Evolutionary conservation across 2,888 invertebrate species (phyloP).

Genomic region (Lasioglossum morio): DNA sequence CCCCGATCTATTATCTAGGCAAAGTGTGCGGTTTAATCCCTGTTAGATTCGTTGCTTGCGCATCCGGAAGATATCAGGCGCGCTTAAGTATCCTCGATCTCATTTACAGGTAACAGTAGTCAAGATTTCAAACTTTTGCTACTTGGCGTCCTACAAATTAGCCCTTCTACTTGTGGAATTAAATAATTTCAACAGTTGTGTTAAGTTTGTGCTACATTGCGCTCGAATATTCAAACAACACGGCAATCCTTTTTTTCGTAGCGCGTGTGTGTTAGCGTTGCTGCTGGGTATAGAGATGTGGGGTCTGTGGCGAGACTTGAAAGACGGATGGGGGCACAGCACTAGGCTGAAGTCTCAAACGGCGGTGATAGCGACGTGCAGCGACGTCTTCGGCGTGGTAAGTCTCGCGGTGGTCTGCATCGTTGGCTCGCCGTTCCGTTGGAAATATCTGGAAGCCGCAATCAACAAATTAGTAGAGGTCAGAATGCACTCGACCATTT

Average conservation of each 20-base stretch:
- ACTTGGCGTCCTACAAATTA: too few species aligned
- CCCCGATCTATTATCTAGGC: constrained; percentile 80
- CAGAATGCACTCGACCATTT: background rate
- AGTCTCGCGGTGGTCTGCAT: constrained; percentile 86
- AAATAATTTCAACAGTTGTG: too few species aligned
- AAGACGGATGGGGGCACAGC: constrained; percentile 86
- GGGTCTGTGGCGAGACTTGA: constrained; percentile 86
- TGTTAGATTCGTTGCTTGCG: constrained; percentile 72
- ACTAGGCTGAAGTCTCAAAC: constrained; percentile 86
- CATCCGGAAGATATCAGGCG: constrained; percentile 73
- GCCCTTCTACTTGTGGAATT: too few species aligned
- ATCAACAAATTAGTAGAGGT: constrained; percentile 85
- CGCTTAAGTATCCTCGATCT: constrained; percentile 66
- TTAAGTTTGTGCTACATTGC: too few species aligned
- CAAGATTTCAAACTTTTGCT: background rate
- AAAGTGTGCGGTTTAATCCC: constrained; percentile 80
- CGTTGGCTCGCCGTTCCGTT: constrained; percentile 86
- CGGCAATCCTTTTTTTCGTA: constrained; percentile 35
- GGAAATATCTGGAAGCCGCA: constrained; percentile 86
- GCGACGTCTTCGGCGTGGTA: constrained; percentile 87
- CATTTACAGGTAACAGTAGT: constrained; percentile 76
- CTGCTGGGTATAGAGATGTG: constrained; percentile 78
- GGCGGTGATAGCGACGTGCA: constrained; percentile 86
- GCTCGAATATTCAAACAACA: background rate
- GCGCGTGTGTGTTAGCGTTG: constrained; percentile 67